A percentile compares a stretch with the other conserved stretches of the same genome.
Evolutionary conservation across 2,888 invertebrate genomes (phyloP).

Genomic region (Pogonocherus hispidulus): DNA sequence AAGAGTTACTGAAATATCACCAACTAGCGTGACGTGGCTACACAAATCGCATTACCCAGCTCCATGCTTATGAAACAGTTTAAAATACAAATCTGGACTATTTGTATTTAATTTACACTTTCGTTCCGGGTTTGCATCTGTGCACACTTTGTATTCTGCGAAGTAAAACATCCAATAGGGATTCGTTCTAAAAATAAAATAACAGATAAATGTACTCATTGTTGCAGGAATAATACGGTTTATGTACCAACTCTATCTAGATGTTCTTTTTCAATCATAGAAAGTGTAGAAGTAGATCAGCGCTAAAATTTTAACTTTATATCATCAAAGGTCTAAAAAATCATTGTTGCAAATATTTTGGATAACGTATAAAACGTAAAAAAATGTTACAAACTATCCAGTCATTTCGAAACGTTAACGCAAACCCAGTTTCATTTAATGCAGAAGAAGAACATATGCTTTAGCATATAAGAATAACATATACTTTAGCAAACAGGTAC

Average conservation of each 20-base stretch:
- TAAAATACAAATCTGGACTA: background rate
- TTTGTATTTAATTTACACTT: background rate
- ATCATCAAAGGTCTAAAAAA: no score
- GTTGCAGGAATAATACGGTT: background rate
- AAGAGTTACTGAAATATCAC: background rate
- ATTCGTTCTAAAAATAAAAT: background rate
- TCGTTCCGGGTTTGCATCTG: background rate
- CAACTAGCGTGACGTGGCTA: no score
- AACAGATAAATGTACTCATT: background rate
- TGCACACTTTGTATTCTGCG: background rate
- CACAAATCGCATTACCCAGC: background rate
- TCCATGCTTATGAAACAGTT: background rate
- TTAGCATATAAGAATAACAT: no score
- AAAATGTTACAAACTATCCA: no score
- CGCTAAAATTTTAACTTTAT: no score
- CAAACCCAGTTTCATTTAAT: no score
- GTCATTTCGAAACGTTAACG: no score
- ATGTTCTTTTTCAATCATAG: background rate
- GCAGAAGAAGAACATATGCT: no score
- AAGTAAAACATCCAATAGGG: no score
- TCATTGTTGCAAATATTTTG: no score
- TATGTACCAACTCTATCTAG: background rate
- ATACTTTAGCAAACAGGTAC: no score
- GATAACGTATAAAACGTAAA: no score
- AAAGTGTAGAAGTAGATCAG: background rate